Evolutionary conservation across 2,797 vertebrate species (phyloP), one percentile per base, ranked within the genome.

Genomic region (Tachyglossus aculeatus): DNA sequence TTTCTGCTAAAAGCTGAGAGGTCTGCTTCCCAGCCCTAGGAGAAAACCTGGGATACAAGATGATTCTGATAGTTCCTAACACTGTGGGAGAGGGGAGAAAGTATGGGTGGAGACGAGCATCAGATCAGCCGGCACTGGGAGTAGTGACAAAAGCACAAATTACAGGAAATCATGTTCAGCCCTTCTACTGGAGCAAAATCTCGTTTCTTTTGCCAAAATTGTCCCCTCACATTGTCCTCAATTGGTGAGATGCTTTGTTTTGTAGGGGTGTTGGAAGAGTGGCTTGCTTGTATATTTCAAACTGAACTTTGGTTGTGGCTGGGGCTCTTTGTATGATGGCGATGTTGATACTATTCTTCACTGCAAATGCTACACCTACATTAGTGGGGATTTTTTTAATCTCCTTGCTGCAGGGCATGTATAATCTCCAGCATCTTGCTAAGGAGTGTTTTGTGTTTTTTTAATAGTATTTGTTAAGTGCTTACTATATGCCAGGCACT

Each of bases 361-460:
- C 67, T 79, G 37, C 76, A 75, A 82, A 83, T 73, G 66, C 76
- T 60, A 67, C 71, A 39, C 62, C 80, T 67, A 57, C 55, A 43
- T 37, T 73, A 5, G 1, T 31, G 32, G 55, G 16, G 71, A 53
- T 19, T 38, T 33, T 54, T 78, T 56, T 84, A 88, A 88, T 84
- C 84, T 71, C 74, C 37, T 40, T 71, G 57, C 41, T 67, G 48
- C 57, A 70, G 69, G 65, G 59, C 63, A 72, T 44, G 48, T 78
- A 84, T 80, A 87, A 77, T 75, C 77, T 84, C 40, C 69, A 67
- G 82, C 80, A 83, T 77, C 80, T 86, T 84, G 80, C 82, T 86
- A 84, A 85, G 84, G 66, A 68, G 48, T 81, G 67, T 24, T 72
- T 61, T n/a, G n/a, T n/a, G n/a, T n/a, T n/a, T n/a, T n/a, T n/a